Percentiles rank a stretch among this genome's conserved stretches.
Evolutionary conservation across 2,888 invertebrate species (phyloP).

Genomic region (Amiota minor): DNA sequence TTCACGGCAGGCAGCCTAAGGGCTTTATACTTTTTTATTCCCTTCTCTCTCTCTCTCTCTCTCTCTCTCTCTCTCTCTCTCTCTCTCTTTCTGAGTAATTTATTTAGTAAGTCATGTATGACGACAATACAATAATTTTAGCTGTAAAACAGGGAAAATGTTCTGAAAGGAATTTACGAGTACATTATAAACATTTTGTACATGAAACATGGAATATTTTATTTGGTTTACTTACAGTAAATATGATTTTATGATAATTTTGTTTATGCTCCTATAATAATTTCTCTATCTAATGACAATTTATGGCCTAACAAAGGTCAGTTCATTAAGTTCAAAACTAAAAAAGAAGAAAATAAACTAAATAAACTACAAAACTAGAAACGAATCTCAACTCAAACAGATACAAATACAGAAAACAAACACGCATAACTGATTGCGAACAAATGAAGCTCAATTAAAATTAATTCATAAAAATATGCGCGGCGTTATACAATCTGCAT

Average conservation of each 20-base stretch:
- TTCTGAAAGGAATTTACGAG: too few relatives aligned
- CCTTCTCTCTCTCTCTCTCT: too few relatives aligned
- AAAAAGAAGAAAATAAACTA: conserved; percentile 1
- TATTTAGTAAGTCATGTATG: conserved; percentile 54
- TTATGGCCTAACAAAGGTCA: background rate
- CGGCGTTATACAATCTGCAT: conserved; percentile 49
- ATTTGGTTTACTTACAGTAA: too few relatives aligned
- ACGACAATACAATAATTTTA: conserved; percentile 34
- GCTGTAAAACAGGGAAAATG: too few relatives aligned
- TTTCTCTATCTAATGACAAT: too few relatives aligned
- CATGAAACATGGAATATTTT: too few relatives aligned
- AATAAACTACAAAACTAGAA: background rate
- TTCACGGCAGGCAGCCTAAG: too few relatives aligned
- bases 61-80: background rate
- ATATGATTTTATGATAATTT: too few relatives aligned
- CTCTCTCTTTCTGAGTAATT: conserved; percentile 45
- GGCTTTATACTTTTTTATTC: too few relatives aligned
- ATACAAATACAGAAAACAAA: conserved; percentile 33
- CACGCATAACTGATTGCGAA: conserved; percentile 65
- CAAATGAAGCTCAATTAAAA: conserved; percentile 68
- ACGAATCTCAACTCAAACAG: conserved; percentile 45
- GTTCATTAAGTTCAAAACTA: conserved; percentile 18
- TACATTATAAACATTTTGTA: too few relatives aligned
- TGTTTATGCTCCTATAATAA: too few relatives aligned
- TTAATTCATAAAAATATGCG: conserved; percentile 65